These are phyloP conservation scores for Euplexia lucipara DNA, from an alignment of 2,888 invertebrate species.

Conservation along the genomic window DNA sequence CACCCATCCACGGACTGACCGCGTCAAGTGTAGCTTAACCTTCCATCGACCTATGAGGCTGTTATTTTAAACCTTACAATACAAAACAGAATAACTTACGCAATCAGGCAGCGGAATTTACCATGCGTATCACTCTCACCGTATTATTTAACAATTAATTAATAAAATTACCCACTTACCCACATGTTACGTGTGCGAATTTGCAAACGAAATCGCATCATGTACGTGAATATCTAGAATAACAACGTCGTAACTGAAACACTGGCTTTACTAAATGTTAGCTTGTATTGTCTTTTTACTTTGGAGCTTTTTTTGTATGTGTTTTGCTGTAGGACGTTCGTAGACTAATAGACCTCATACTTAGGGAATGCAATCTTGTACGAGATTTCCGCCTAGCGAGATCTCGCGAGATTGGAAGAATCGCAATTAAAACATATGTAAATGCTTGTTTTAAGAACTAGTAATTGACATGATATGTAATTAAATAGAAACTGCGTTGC, in stretches of 20 bases:
- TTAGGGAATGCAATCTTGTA: too few species aligned
- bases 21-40: too few species aligned
- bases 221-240: slow-evolving; percentile 22
- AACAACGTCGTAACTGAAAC: slow-evolving; percentile 18
- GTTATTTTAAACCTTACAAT: neutral
- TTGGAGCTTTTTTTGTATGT: neutral
- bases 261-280: neutral
- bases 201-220: slow-evolving; percentile 39
- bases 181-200: slow-evolving; percentile 51
- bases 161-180: slow-evolving; percentile 59
- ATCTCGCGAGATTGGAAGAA: too few species aligned
- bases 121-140: slow-evolving; percentile 55
- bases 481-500: too few species aligned
- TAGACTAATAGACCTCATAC: neutral
- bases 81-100: slow-evolving; percentile 30
- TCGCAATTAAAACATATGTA: too few species aligned
- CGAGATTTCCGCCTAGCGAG: too few species aligned
- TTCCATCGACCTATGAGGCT: too few species aligned
- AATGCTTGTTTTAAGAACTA: too few species aligned
- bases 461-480: too few species aligned
- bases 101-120: slow-evolving; percentile 41
- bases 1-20: too few species aligned
- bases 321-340: neutral
- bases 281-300: neutral
- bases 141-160: slow-evolving; percentile 64